Percentiles rank a stretch among this genome's conserved stretches.
Evolutionary conservation across 2,888 invertebrate species (phyloP).

Genomic region (Neria commutata): DNA sequence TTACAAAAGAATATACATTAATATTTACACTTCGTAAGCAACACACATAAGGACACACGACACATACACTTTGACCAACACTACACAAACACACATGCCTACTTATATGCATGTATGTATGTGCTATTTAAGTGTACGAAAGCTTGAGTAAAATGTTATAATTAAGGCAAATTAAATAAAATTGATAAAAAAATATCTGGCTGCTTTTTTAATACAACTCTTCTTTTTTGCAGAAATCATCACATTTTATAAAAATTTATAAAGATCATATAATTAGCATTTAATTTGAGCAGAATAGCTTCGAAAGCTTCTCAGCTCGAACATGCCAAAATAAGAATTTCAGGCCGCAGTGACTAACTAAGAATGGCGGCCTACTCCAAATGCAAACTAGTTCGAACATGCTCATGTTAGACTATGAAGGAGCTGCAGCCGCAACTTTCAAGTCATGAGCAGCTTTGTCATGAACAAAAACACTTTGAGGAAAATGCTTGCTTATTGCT

Average conservation of each 20-base stretch:
- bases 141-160: not conserved
- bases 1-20: conserved; percentile 15
- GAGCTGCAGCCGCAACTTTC: no score
- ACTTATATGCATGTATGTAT: not conserved
- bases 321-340: conserved; percentile 32
- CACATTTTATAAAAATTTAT: not conserved
- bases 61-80: conserved; percentile 5
- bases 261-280: not conserved
- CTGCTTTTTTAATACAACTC: not conserved
- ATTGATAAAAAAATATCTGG: conserved; percentile 3
- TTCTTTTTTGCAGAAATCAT: not conserved
- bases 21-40: not conserved
- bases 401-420: conserved; percentile 17
- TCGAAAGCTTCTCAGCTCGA: conserved; percentile 38
- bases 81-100: not conserved
- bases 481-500: no score
- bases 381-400: not conserved
- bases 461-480: no score
- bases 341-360: no score
- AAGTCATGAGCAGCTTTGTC: no score
- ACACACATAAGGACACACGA: conserved; percentile 13
- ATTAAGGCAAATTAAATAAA: conserved; percentile 35
- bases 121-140: not conserved
- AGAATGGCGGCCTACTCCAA: no score
- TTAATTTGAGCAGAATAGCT: not conserved